phyloP scores from a whole-genome alignment of 2,113 vertebrate species.

The Oncorhynchus kisutch region DNA sequence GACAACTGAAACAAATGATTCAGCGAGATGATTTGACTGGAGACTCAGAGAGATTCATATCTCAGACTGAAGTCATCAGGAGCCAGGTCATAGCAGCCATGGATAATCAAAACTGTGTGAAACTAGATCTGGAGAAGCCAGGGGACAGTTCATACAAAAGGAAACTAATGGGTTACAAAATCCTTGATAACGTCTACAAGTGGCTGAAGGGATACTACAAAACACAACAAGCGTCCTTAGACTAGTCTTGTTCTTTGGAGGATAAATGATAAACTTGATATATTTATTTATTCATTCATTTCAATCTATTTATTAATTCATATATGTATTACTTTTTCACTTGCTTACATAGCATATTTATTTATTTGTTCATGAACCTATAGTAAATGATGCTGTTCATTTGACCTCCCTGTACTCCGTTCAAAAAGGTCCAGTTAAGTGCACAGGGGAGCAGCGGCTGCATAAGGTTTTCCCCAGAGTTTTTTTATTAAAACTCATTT shows the following conservation, averaged over 20 bases:
- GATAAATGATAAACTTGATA: background rate
- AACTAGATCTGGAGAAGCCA: background rate
- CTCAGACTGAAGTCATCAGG: rapidly evolving
- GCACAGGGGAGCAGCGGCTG: background rate
- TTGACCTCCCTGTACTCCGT: too few species aligned
- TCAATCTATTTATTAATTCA: slow-evolving; percentile 11
- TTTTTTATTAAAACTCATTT: background rate
- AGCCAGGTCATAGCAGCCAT: rapidly evolving
- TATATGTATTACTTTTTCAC: too few species aligned
- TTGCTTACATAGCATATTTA: too few species aligned
- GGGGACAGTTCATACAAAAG: rapidly evolving
- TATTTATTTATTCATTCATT: slow-evolving; percentile 17
- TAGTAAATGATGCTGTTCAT: too few species aligned
- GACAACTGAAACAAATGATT: slow-evolving; percentile 19
- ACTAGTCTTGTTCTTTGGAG: background rate
- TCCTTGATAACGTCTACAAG: slow-evolving; percentile 17
- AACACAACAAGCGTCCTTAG: background rate
- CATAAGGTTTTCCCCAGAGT: background rate
- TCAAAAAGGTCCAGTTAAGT: too few species aligned
- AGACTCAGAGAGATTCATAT: background rate
- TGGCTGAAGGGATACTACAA: slow-evolving; percentile 32
- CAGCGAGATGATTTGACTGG: background rate
- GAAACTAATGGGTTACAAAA: background rate
- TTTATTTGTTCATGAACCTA: too few species aligned
- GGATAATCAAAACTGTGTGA: background rate